Evolutionary conservation across 2,797 vertebrate species (phyloP), one percentile per base, ranked within the genome.

Genomic region (Hoplostethus mediterraneus): DNA sequence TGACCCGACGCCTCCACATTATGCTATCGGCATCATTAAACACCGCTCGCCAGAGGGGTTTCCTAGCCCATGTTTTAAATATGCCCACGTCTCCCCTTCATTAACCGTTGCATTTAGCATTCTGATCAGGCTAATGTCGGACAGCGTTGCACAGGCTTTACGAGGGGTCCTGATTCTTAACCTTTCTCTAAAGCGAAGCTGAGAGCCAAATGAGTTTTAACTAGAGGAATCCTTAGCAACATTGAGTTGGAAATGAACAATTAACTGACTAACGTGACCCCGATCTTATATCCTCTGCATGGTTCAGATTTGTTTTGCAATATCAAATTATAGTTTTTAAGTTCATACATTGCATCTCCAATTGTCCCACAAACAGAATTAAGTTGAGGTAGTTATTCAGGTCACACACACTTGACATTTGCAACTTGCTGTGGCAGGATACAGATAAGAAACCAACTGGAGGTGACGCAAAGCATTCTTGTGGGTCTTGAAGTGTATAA

Each of bases 61-160:
- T 68, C 56, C 54, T 83, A 60, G 31, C 47, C 56, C 11, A 47
- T 17, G 73, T 28, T 86, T 84, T 76, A 79, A 87, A 85, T 74
- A 60, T 63, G 60, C 79, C 78, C 81, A 79, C 84, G 63, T 89
- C 80, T 79, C 63, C 67, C 77, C 72, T 78, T 87, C 79, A 66
- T 89, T 86, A 82, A 45, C 17, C 8, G 28, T 53, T 5, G 31
- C 72, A 30, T 84, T 93, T 93, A 86, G 79, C 83, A 93, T 92
- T 95, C 91, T 71, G 86, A 85, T 90, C 89, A 90, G 65, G 79
- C 62, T 62, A 62, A 80, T 56, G 5, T 7, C 62, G 65, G 71
- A 75, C 73, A 63, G 73, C 66, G 89, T 82, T 71, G 75, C 65
- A 21, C 58, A 63, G 42, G 75, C 75, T 80, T 73, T 63, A 73